phyloP scores from a whole-genome alignment of 2,797 vertebrate genomes.

The Holocentrus rufus region DNA sequence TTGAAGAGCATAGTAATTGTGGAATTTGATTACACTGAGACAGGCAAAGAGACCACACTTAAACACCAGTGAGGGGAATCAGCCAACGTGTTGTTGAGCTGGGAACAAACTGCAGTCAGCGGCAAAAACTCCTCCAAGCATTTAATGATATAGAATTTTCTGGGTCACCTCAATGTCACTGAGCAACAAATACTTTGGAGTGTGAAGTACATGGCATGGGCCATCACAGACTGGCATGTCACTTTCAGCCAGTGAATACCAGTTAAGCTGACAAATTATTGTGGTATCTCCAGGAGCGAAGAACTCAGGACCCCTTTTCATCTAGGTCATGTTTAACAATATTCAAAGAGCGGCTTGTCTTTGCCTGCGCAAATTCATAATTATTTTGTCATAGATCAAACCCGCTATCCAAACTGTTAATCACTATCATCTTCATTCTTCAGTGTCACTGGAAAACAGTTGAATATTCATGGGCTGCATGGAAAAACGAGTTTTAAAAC shows the following conservation, averaged over 20 bases:
- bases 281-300: constrained; percentile 34
- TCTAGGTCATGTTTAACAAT: constrained; percentile 44
- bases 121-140: constrained; percentile 40
- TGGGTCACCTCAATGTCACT: constrained; percentile 72
- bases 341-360: constrained; percentile 49
- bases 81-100: constrained; percentile 28
- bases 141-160: constrained; percentile 72
- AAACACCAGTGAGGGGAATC: constrained; percentile 28
- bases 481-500: no score
- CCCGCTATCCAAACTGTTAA: background rate
- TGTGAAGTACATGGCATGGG: constrained; percentile 27
- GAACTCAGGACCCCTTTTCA: constrained; percentile 51
- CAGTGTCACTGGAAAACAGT: constrained; percentile 16
- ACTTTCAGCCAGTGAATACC: constrained; percentile 38
- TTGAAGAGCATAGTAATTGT: constrained; percentile 42
- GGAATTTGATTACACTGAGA: constrained; percentile 54
- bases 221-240: constrained; percentile 25
- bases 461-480: background rate
- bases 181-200: constrained; percentile 56
- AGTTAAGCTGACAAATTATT: constrained; percentile 56
- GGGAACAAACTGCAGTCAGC: constrained; percentile 40
- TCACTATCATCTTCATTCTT: constrained; percentile 1
- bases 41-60: constrained; percentile 38
- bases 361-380: constrained; percentile 56
- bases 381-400: constrained; percentile 28